phyloP scores from a whole-genome alignment of 2,113 vertebrate species.

The Eolophus roseicapilla region DNA sequence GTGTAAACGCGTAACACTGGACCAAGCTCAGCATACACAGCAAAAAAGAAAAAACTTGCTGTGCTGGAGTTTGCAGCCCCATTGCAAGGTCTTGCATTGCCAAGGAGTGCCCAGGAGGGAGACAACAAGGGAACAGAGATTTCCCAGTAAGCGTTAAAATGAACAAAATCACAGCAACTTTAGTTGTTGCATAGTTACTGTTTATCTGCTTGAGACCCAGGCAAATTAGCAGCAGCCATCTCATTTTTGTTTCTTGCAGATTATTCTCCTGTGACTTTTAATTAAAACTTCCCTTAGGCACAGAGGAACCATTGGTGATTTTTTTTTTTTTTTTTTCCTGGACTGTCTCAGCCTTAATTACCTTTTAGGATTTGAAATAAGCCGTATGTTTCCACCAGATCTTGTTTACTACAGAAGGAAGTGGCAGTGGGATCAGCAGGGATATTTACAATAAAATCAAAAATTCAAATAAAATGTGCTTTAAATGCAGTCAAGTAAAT shows the following conservation, averaged over 20 bases:
- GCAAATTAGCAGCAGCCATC: conserved; percentile 29
- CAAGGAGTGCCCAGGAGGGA: neutral
- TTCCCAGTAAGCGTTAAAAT: neutral
- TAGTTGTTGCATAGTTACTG: neutral
- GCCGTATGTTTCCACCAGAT: neutral
- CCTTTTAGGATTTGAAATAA: conserved; percentile 39
- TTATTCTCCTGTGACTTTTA: conserved; percentile 54
- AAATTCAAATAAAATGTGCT: neutral
- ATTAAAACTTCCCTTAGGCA: conserved; percentile 59
- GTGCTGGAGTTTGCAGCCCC: neutral
- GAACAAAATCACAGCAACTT: neutral
- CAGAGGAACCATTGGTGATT: neutral
- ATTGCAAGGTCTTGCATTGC: neutral
- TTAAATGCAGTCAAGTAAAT: neutral
- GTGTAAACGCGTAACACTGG: rapidly evolving
- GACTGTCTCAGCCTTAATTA: conserved; percentile 50
- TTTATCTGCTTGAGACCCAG: conserved; percentile 1
- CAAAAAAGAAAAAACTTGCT: neutral
- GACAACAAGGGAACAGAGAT: neutral
- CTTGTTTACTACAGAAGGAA: neutral
- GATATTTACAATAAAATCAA: conserved; percentile 3
- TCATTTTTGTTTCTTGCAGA: conserved; percentile 36
- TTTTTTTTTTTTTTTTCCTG: neutral
- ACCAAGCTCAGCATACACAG: neutral
- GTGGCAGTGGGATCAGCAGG: neutral